phyloP scores from a whole-genome alignment of 2,797 vertebrate species.

The Falco rusticolus region DNA sequence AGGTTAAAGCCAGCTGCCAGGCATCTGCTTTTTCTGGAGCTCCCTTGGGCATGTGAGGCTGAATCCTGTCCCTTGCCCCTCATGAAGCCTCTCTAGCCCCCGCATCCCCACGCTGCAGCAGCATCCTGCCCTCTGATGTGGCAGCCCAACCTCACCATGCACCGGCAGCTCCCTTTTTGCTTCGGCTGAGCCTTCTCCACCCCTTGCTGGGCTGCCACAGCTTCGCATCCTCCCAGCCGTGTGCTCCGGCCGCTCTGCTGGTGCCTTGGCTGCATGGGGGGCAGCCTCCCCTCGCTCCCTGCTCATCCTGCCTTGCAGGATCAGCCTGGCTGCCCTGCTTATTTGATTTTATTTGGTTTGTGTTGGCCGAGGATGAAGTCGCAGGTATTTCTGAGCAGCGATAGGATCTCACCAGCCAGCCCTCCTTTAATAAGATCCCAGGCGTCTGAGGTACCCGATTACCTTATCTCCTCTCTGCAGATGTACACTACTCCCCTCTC shows the following conservation, averaged over 20 bases:
- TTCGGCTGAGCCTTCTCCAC: background rate
- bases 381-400: background rate
- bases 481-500: background rate
- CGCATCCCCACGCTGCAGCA: background rate
- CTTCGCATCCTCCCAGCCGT: fast-evolving
- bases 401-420: slow-evolving; percentile 27
- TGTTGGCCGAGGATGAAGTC: background rate
- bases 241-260: background rate
- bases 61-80: background rate
- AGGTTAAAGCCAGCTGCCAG: background rate
- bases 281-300: background rate
- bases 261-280: fast-evolving
- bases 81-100: background rate
- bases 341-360: background rate
- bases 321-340: background rate
- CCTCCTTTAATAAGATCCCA: slow-evolving; percentile 19
- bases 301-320: background rate
- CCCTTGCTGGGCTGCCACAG: background rate
- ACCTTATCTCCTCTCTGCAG: slow-evolving; percentile 57
- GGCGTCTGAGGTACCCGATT: background rate
- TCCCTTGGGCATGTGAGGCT: background rate
- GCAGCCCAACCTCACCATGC: fast-evolving
- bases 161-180: background rate
- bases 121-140: background rate
- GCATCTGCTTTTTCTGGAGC: background rate